Percentiles rank a stretch among this genome's conserved stretches.
These are phyloP conservation scores for Jordanella pulchra DNA, from an alignment of 2,797 vertebrate species.

Conservation along the genomic window DNA sequence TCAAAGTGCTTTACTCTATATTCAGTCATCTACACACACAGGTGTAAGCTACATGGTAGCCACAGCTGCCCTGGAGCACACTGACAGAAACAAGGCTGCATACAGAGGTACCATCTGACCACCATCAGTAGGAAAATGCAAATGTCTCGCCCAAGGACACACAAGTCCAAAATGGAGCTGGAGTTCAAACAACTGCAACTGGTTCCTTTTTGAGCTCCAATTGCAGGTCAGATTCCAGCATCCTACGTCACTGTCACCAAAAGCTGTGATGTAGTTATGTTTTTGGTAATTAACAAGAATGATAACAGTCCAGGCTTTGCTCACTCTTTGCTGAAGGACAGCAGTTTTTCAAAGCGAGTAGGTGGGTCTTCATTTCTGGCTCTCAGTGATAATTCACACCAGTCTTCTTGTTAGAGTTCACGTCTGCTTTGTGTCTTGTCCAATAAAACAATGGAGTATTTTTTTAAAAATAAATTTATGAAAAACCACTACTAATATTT, in stretches of 20 bases:
- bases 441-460: background rate
- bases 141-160: too few species aligned
- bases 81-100: too few species aligned
- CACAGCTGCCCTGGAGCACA: too few species aligned
- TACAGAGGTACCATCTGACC: too few species aligned
- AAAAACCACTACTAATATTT: background rate
- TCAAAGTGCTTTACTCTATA: too few species aligned
- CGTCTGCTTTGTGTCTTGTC: background rate
- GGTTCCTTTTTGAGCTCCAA: too few species aligned
- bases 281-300: background rate
- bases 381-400: conserved; percentile 69
- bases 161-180: too few species aligned
- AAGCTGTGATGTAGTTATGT: background rate
- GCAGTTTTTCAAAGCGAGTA: conserved; percentile 33
- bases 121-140: too few species aligned
- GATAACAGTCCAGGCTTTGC: background rate
- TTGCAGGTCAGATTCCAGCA: too few species aligned
- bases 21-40: too few species aligned
- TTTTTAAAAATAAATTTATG: background rate
- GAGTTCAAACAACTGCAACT: too few species aligned
- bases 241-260: background rate
- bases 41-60: too few species aligned
- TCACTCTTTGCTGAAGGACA: background rate
- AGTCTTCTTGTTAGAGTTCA: conserved; percentile 67
- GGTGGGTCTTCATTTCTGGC: conserved; percentile 75